These are phyloP conservation scores for Tragelaphus buxtoni DNA, from an alignment of 2,113 vertebrate species.

Conservation along the genomic window DNA sequence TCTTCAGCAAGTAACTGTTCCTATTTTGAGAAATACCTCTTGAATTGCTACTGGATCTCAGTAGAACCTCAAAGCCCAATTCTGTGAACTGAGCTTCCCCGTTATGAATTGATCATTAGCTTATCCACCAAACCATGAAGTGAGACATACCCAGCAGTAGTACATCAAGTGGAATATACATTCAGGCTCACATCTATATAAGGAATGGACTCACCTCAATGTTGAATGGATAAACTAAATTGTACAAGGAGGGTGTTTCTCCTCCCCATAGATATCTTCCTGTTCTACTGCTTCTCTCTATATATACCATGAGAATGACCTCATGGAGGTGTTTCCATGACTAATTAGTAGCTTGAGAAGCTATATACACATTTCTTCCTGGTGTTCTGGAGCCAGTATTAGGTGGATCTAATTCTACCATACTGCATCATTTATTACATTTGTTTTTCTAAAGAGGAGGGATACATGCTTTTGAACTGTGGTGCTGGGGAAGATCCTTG, in stretches of 20 bases:
- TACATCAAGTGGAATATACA: not conserved
- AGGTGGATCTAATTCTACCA: not conserved
- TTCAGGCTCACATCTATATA: not conserved
- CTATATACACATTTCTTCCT: not conserved
- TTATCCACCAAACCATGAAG: not conserved
- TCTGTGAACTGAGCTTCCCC: not conserved
- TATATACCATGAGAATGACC: not conserved
- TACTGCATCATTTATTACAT: not conserved
- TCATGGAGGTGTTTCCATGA: not conserved
- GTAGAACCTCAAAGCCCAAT: not conserved
- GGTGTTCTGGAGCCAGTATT: not conserved
- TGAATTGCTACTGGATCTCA: not conserved
- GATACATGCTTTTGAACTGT: not conserved
- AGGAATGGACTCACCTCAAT: not conserved
- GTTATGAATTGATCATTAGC: not conserved
- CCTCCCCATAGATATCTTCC: not conserved
- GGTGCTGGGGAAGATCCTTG: not conserved
- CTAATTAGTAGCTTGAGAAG: not conserved
- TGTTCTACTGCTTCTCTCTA: not conserved
- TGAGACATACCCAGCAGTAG: not conserved
- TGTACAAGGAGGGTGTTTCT: not conserved
- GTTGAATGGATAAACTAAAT: not conserved
- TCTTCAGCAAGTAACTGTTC: not conserved
- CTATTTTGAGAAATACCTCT: not conserved
- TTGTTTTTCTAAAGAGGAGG: not conserved